These are phyloP conservation scores for Idaea biselata DNA, from an alignment of 2,888 invertebrate species.

Conservation along the genomic window DNA sequence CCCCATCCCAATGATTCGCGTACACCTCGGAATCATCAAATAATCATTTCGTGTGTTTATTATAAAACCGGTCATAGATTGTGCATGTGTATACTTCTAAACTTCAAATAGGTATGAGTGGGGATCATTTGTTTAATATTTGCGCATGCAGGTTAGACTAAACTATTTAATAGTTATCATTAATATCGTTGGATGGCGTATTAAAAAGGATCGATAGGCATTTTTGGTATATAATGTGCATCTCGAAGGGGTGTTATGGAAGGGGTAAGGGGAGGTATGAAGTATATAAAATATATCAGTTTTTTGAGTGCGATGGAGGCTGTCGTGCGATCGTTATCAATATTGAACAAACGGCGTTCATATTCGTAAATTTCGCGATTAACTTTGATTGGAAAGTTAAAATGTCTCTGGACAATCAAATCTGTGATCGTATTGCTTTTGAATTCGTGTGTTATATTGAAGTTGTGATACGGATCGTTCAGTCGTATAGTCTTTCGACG, in stretches of 20 bases:
- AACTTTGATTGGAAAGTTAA: neutral
- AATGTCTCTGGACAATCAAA: neutral
- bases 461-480: constrained; percentile 7
- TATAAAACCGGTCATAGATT: constrained; percentile 55
- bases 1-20: constrained; percentile 66
- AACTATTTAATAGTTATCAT: constrained; percentile 55
- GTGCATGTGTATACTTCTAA: constrained; percentile 22
- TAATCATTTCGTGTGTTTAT: constrained; percentile 78
- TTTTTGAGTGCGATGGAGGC: neutral
- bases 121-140: constrained; percentile 40
- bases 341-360: neutral
- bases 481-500: too few relatives aligned
- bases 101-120: constrained; percentile 27
- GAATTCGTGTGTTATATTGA: neutral
- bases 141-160: constrained; percentile 50
- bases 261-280: constrained; percentile 6
- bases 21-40: constrained; percentile 76
- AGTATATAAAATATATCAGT: neutral
- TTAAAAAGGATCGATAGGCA: constrained; percentile 53
- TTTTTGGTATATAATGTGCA: constrained; percentile 15
- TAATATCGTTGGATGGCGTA: constrained; percentile 55
- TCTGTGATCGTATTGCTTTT: constrained; percentile 3
- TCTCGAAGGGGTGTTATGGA: constrained; percentile 18
- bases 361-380: neutral
- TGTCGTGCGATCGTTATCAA: neutral